Conservation (phyloP, 30 jellyfish, hydroid and myxozoan genomes). For the Cassiopea andromeda region DNA sequence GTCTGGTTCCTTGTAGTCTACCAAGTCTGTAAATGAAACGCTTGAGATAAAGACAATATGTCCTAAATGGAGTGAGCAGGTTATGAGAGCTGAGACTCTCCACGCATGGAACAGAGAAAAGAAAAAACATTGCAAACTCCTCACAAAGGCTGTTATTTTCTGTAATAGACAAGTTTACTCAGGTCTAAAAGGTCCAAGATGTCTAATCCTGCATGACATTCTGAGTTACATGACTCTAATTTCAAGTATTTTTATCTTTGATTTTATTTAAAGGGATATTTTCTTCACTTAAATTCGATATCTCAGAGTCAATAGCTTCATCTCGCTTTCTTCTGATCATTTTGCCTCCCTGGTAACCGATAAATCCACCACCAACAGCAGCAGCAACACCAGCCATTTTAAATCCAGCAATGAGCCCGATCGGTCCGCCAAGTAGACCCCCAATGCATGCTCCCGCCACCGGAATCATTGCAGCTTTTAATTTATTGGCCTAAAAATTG, state of each 20-base stretch:
- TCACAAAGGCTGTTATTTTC: too few relatives aligned
- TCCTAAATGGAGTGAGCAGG: too few relatives aligned
- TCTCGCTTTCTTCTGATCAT: conserved; percentile 79
- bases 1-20: background rate
- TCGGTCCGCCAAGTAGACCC: conserved; percentile 97
- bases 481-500: conserved; percentile 85
- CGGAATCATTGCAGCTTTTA: conserved; percentile 93
- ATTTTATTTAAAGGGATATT: conserved; percentile 35
- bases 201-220: background rate
- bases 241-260: conserved; percentile 39
- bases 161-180: too few relatives aligned
- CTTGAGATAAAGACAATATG: background rate
- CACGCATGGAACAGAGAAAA: too few relatives aligned
- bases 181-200: too few relatives aligned
- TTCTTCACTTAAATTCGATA: conserved; percentile 70
- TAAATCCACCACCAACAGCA: conserved; percentile 98
- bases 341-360: conserved; percentile 93
- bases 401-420: conserved; percentile 98
- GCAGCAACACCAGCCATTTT: conserved; percentile 99
- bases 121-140: too few relatives aligned
- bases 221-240: background rate
- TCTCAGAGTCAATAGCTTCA: conserved; percentile 73
- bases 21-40: background rate
- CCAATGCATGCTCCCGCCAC: conserved; percentile 98
- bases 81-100: too few relatives aligned